Conservation (phyloP, 1,140 invertebrate species). For the Megalonaias nervosa region DNA sequence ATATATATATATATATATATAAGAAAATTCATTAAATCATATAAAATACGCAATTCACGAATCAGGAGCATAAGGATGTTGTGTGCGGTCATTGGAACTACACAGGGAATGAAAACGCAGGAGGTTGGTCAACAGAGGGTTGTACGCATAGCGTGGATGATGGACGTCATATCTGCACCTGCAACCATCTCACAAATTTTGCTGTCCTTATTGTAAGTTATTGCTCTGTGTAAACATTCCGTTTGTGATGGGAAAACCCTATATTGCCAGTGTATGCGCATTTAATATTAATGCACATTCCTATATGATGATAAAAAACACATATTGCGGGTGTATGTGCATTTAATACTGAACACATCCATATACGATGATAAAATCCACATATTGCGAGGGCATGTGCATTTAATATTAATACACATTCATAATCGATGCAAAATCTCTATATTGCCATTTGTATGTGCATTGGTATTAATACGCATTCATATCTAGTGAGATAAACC, state of each 20-base stretch:
- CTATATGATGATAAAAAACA: background rate
- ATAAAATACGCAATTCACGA: background rate
- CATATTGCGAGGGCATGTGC: background rate
- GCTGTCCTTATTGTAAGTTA: constrained; percentile 58
- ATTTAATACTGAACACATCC: no score
- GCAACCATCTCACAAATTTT: constrained; percentile 45
- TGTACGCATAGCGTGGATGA: constrained; percentile 38
- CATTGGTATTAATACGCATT: no score
- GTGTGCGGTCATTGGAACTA: constrained; percentile 64
- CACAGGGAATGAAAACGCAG: constrained; percentile 36
- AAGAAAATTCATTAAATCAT: no score
- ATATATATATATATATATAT: background rate
- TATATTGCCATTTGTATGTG: no score
- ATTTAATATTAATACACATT: no score
- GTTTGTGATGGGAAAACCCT: background rate
- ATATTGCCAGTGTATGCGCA: background rate
- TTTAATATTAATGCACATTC: background rate
- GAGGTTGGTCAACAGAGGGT: constrained; percentile 56
- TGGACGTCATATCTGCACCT: constrained; percentile 48
- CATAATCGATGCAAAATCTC: no score
- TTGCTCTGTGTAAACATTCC: background rate
- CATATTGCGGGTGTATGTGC: background rate
- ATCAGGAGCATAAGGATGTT: background rate
- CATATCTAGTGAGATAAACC: no score
- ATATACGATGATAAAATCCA: background rate